Conservation (phyloP, 2,113 vertebrate species). For the Semnopithecus entellus region DNA sequence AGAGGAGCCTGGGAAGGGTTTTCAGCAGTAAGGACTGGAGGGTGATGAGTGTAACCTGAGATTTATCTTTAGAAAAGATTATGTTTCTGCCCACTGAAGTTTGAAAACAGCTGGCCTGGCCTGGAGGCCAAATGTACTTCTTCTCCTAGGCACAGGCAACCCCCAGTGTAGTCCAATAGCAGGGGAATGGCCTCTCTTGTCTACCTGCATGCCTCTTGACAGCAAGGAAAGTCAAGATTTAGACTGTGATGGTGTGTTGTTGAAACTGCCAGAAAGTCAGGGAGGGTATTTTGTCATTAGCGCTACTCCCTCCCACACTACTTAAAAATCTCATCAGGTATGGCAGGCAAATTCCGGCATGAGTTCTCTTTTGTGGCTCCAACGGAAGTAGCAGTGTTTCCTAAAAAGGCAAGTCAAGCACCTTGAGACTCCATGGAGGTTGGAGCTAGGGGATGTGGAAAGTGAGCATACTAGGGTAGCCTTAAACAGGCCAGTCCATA, state of each 20-base stretch:
- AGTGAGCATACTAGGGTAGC: not conserved
- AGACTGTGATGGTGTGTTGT: accelerated
- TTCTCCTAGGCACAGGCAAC: not conserved
- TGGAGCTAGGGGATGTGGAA: not conserved
- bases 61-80: not conserved
- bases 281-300: not conserved
- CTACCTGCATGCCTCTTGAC: not conserved
- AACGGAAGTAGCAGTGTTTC: not conserved
- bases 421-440: not conserved
- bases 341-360: not conserved
- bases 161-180: not conserved
- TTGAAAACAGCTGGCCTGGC: not conserved
- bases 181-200: not conserved
- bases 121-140: not conserved
- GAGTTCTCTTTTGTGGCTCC: not conserved
- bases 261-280: not conserved
- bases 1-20: not conserved
- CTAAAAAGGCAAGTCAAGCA: not conserved
- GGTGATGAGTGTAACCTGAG: not conserved
- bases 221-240: too few species aligned
- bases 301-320: not conserved
- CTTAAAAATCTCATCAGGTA: not conserved
- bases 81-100: not conserved
- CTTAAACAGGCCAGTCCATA: not conserved
- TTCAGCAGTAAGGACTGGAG: not conserved